A percentile compares a stretch with the other conserved stretches of the same genome.
Conservation (phyloP, 2,113 vertebrate genomes). For the Megalops atlanticus region DNA sequence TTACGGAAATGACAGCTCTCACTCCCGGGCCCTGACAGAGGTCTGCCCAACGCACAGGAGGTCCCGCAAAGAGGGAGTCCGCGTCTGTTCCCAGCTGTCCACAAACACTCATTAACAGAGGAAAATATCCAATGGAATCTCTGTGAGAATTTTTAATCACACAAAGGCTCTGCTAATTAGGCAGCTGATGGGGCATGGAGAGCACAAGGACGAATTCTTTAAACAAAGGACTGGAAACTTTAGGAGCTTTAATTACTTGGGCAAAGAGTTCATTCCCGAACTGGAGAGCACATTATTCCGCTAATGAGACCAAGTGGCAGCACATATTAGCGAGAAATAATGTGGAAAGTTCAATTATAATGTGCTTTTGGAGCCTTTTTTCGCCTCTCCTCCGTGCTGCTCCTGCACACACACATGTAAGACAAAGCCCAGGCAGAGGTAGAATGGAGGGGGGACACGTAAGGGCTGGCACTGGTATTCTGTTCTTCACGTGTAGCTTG, state of each 20-base stretch:
- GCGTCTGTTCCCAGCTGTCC: conserved; percentile 96
- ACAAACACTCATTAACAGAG: conserved; percentile 99
- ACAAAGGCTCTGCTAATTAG: conserved; percentile 98
- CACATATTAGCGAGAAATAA: conserved; percentile 79
- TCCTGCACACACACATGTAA: conserved; percentile 74
- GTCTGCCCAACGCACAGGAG: conserved; percentile 90
- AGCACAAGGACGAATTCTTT: conserved; percentile 99
- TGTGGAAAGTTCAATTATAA: conserved; percentile 86
- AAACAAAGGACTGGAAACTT: conserved; percentile 99
- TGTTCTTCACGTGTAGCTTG: conserved; percentile 74
- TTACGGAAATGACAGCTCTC: conserved; percentile 97
- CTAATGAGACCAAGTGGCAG: conserved; percentile 90
- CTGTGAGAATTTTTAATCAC: conserved; percentile 99
- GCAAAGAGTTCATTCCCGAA: conserved; percentile 99
- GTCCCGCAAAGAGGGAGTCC: conserved; percentile 81
- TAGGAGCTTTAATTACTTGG: conserved; percentile 99
- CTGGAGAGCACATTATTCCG: conserved; percentile 97
- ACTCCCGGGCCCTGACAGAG: conserved; percentile 98
- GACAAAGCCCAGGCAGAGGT: conserved; percentile 67
- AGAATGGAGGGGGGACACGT: conserved; percentile 54
- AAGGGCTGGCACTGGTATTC: conserved; percentile 69
- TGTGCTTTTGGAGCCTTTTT: conserved; percentile 74
- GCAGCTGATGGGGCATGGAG: conserved; percentile 99
- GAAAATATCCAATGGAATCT: conserved; percentile 99
- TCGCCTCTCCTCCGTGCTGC: conserved; percentile 56